Percentiles rank a stretch among this genome's conserved stretches.
Evolutionary conservation across 2,797 vertebrate genomes (phyloP).

Genomic region (Clarias platycephalus): DNA sequence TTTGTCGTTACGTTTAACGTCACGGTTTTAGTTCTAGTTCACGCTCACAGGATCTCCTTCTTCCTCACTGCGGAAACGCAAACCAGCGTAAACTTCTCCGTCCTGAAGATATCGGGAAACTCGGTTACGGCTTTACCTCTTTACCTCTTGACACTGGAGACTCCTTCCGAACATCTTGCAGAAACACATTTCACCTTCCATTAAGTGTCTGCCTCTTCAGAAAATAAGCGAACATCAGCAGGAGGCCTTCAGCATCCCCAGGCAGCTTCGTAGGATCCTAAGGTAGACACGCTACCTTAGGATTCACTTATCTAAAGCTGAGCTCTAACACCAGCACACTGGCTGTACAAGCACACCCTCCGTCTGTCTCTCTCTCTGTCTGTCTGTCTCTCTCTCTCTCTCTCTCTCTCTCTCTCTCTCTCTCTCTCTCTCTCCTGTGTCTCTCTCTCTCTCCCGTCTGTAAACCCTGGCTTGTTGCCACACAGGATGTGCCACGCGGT

Average conservation of each 20-base stretch:
- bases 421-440: neutral
- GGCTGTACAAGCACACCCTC: neutral
- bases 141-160: neutral
- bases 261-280: too few species aligned
- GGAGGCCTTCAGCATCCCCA: too few species aligned
- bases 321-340: neutral
- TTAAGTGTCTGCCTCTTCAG: too few species aligned
- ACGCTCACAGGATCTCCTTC: neutral
- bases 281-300: neutral
- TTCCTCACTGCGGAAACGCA: neutral
- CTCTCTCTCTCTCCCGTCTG: neutral
- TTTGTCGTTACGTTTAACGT: neutral
- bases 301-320: neutral
- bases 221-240: too few species aligned
- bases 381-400: neutral
- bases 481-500: slow-evolving; percentile 33
- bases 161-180: neutral
- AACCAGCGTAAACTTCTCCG: neutral
- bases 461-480: slow-evolving; percentile 12
- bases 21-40: neutral
- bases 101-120: neutral
- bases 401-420: neutral
- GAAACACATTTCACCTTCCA: too few species aligned
- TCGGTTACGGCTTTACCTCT: neutral
- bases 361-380: neutral